Evolutionary conservation across 2,888 invertebrate species (phyloP).

Genomic region (Sphaerophoria rueppellii): DNA sequence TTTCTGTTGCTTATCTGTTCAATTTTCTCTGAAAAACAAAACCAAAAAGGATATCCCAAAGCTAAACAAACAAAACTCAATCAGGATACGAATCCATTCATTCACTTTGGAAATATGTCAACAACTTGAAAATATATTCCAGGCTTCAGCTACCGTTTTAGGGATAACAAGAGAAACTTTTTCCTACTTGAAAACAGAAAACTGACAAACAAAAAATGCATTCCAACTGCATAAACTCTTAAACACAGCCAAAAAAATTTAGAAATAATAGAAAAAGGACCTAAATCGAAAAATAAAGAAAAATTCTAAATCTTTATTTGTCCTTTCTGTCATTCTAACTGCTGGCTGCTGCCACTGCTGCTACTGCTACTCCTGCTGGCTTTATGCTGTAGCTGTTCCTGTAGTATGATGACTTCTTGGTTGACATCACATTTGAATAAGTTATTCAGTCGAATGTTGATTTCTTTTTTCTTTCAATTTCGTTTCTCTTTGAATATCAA

Average conservation of each 20-base stretch:
- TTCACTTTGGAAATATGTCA: slow-evolving; percentile 68
- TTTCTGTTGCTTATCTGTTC: slow-evolving; percentile 12
- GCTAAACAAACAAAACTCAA: slow-evolving; percentile 10
- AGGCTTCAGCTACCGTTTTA: slow-evolving; percentile 38
- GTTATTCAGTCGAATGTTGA: slow-evolving; percentile 60
- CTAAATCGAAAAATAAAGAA: slow-evolving; percentile 22
- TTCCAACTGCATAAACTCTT: slow-evolving; percentile 58
- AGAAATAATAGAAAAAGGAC: slow-evolving; percentile 47
- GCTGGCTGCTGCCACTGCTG: not conserved
- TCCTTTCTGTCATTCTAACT: slow-evolving; percentile 40
- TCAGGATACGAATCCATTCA: slow-evolving; percentile 57
- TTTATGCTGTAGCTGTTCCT: slow-evolving; percentile 1
- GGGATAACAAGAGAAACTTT: slow-evolving; percentile 57
- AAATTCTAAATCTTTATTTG: slow-evolving; percentile 49
- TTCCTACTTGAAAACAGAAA: not conserved
- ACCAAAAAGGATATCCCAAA: not conserved
- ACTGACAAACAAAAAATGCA: slow-evolving; percentile 45
- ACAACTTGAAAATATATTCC: slow-evolving; percentile 64
- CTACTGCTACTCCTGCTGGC: slow-evolving; percentile 4
- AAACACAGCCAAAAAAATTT: slow-evolving; percentile 27
- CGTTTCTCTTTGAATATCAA: not conserved
- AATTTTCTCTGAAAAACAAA: not conserved
- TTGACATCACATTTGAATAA: slow-evolving; percentile 69
- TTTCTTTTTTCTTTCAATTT: slow-evolving; percentile 28
- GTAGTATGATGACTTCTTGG: slow-evolving; percentile 5